Conservation (phyloP, 2,113 vertebrate genomes). For the Sclerurus mexicanus region DNA sequence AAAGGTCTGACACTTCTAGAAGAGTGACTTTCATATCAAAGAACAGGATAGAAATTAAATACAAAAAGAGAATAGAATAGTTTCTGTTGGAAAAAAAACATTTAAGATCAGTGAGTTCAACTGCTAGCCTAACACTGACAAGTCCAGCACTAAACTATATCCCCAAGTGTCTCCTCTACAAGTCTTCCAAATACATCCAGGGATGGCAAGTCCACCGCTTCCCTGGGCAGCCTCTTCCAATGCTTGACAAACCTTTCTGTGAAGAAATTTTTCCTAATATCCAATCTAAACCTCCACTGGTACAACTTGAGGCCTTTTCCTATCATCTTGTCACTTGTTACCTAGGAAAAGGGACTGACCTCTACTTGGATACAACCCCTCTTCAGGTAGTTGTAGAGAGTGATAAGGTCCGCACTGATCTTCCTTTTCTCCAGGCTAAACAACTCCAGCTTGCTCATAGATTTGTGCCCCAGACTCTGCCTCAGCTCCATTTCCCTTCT, state of each 20-base stretch:
- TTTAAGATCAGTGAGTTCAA: background rate
- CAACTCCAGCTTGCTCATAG: rapidly evolving
- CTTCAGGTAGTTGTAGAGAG: background rate
- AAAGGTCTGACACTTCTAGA: background rate
- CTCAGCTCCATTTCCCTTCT: background rate
- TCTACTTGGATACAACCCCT: background rate
- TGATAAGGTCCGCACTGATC: rapidly evolving
- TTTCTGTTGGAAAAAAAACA: background rate
- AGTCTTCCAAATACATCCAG: background rate
- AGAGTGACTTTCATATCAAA: background rate
- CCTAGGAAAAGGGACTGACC: background rate
- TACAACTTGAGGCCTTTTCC: background rate
- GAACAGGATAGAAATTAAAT: background rate
- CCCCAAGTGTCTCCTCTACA: too few species aligned
- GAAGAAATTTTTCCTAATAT: background rate
- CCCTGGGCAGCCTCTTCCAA: background rate
- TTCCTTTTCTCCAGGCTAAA: background rate
- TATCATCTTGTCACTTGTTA: background rate
- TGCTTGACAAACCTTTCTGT: background rate
- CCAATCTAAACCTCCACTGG: background rate
- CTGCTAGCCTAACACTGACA: background rate
- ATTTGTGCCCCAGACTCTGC: background rate
- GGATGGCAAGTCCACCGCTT: background rate
- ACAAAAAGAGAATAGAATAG: background rate
- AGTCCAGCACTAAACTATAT: background rate